A percentile compares a stretch with the other conserved stretches of the same genome.
Conservation (phyloP, 2,888 invertebrate species). For the Fragum fragum region DNA sequence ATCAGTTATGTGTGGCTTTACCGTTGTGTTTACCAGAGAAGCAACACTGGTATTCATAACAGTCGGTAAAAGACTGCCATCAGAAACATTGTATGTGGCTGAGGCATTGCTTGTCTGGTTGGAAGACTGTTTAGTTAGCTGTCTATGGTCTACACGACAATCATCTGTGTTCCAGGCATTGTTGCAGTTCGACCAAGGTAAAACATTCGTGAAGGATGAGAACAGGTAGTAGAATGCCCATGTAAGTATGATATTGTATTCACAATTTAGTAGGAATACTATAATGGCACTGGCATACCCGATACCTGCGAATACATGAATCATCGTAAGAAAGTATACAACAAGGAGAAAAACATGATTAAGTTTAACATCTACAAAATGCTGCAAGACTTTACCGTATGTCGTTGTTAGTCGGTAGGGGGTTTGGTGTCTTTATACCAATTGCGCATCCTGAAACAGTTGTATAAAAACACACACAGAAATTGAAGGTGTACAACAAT, state of each 20-base stretch:
- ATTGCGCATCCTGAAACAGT: constrained; percentile 14
- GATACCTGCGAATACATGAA: constrained; percentile 89
- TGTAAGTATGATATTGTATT: constrained; percentile 92
- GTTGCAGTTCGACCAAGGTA: constrained; percentile 94
- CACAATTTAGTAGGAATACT: constrained; percentile 84
- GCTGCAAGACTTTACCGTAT: constrained; percentile 5
- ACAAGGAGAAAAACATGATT: neutral
- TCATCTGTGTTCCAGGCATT: constrained; percentile 93
- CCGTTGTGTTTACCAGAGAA: neutral
- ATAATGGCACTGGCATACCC: constrained; percentile 86
- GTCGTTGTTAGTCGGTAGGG: neutral
- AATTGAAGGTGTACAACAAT: neutral
- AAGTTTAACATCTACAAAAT: neutral
- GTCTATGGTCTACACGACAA: constrained; percentile 65
- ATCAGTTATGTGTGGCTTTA: constrained; percentile 41
- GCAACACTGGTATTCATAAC: constrained; percentile 68
- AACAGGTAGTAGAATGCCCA: constrained; percentile 94
- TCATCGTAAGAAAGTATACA: neutral
- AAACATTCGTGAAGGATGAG: constrained; percentile 89
- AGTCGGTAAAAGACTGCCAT: constrained; percentile 14
- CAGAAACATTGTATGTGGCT: constrained; percentile 2
- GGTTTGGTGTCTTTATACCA: neutral
- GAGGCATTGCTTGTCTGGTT: constrained; percentile 15
- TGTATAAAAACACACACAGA: constrained; percentile 11
- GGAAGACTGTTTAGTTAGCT: constrained; percentile 23